Conservation (phyloP, 2,888 invertebrate genomes). For the Epinotia nisella region DNA sequence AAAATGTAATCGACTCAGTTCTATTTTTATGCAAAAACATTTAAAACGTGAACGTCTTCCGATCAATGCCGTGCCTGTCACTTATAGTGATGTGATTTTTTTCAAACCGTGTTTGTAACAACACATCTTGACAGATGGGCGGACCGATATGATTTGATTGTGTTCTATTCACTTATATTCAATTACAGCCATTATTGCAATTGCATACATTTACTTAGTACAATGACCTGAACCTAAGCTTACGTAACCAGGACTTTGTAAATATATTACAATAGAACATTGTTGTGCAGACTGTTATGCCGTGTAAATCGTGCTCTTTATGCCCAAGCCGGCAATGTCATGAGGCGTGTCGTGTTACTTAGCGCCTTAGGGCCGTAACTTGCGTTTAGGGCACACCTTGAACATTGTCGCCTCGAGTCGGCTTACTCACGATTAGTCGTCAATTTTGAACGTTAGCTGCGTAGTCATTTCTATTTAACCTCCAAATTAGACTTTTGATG, state of each 20-base stretch:
- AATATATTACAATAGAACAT: constrained; percentile 32
- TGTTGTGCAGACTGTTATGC: constrained; percentile 28
- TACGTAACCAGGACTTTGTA: neutral
- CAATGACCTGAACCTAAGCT: neutral
- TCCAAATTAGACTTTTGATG: neutral
- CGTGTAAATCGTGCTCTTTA: constrained; percentile 37
- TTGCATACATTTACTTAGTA: neutral
- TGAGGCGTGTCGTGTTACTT: constrained; percentile 67
- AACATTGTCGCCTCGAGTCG: constrained; percentile 63
- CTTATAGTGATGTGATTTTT: no score
- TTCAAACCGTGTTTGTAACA: no score
- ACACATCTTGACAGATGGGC: no score
- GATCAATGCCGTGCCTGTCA: no score
- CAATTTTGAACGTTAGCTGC: constrained; percentile 8
- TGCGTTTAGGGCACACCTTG: constrained; percentile 67
- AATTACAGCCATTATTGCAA: neutral
- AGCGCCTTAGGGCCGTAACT: constrained; percentile 77
- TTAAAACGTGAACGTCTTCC: no score
- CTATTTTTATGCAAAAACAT: no score
- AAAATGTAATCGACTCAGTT: no score
- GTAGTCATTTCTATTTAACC: neutral
- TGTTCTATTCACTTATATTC: no score
- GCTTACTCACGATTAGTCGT: constrained; percentile 69
- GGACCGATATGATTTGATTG: no score
- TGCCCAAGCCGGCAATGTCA: constrained; percentile 52